These are phyloP conservation scores for Crossaster papposus DNA, from an alignment of 53 echinoderm and acorn worm genomes.

Conservation along the genomic window DNA sequence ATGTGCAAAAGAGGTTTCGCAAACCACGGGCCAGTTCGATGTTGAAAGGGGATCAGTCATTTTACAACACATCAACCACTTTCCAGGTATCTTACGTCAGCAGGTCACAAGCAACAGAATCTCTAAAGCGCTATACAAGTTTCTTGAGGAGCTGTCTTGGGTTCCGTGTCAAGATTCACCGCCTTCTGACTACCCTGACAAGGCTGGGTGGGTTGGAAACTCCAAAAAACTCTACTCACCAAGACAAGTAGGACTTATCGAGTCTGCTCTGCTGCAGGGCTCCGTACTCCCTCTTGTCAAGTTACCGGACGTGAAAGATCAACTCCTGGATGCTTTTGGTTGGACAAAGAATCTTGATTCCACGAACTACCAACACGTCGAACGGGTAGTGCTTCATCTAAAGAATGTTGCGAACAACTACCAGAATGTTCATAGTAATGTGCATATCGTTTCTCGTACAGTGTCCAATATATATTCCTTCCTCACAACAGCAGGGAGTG, in stretches of 20 bases:
- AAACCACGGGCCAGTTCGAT: slow-evolving; percentile 6
- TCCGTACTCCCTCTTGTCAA: slow-evolving; percentile 39
- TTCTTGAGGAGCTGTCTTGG: slow-evolving; percentile 57
- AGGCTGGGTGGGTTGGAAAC: slow-evolving; percentile 54
- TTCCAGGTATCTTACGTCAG: slow-evolving; percentile 29
- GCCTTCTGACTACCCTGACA: slow-evolving; percentile 55
- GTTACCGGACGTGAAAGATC: background rate
- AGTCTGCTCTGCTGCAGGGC: slow-evolving; percentile 36
- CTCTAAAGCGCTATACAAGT: slow-evolving; percentile 33
- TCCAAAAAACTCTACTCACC: slow-evolving; percentile 32
- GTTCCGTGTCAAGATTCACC: slow-evolving; percentile 53
- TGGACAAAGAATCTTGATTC: slow-evolving; percentile 29
- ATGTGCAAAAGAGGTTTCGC: slow-evolving; percentile 54
- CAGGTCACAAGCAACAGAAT: slow-evolving; percentile 31
- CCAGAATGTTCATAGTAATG: background rate
- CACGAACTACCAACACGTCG: slow-evolving; percentile 40
- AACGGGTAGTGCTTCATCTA: slow-evolving; percentile 41
- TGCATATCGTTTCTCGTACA: background rate
- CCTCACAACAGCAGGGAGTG: slow-evolving; percentile 8
- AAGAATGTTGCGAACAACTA: slow-evolving; percentile 21
- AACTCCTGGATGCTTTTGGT: slow-evolving; percentile 18
- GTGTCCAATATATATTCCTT: slow-evolving; percentile 31
- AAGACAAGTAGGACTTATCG: slow-evolving; percentile 28
- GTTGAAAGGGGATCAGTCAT: slow-evolving; percentile 43
- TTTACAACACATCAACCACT: slow-evolving; percentile 18